These are phyloP conservation scores for Myiotriccus ornatus DNA, from an alignment of 2,797 vertebrate species.

Conservation along the genomic window DNA sequence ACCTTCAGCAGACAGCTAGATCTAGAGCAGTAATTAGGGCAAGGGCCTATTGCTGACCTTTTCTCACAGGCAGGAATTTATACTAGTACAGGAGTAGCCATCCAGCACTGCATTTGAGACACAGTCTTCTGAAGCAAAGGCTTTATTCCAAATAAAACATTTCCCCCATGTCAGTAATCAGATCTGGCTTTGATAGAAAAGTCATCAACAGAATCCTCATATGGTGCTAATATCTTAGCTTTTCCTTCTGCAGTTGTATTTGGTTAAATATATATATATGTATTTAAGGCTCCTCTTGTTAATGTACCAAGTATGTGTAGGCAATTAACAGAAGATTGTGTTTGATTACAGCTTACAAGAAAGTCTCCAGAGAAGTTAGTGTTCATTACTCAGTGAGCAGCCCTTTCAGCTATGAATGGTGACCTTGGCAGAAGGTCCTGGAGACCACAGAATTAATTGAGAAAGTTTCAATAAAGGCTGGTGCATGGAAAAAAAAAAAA, in stretches of 20 bases:
- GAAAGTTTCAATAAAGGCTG: constrained; percentile 49
- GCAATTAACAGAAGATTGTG: constrained; percentile 47
- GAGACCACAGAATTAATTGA: constrained; percentile 16
- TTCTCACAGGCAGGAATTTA: not conserved
- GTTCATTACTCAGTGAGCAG: constrained; percentile 26
- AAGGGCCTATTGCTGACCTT: not conserved
- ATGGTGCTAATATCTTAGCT: not conserved
- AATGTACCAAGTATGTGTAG: constrained; percentile 10
- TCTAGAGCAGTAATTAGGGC: not conserved
- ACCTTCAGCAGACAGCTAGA: not conserved
- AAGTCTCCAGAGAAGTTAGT: constrained; percentile 22
- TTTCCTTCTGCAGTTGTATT: not conserved
- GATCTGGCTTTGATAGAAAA: constrained; percentile 28
- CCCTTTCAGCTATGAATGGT: constrained; percentile 26
- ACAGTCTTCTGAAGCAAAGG: not conserved
- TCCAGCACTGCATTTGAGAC: not conserved
- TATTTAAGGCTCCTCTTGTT: constrained; percentile 28
- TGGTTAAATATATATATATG: not conserved
- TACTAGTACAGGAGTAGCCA: not conserved
- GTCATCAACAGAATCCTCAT: not conserved
- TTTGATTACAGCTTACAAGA: constrained; percentile 20
- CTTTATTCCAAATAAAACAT: constrained; percentile 29
- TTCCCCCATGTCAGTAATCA: not conserved
- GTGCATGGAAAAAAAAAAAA: not conserved
- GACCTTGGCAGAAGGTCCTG: constrained; percentile 50